Conservation (phyloP, 92 coral and sea anemone species). For the Heliopora coerulea region DNA sequence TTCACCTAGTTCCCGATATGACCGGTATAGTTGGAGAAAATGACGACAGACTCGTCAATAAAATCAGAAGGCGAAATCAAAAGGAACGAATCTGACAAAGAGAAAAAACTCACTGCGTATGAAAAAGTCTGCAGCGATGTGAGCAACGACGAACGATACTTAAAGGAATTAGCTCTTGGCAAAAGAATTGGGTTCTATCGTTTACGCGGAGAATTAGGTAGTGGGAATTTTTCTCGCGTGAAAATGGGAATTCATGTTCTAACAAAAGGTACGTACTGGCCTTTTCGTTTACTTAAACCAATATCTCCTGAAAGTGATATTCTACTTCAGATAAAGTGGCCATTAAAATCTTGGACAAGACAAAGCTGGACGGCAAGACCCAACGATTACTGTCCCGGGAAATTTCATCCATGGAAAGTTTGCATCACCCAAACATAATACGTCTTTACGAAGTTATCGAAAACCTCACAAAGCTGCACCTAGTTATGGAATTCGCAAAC, state of each 20-base stretch:
- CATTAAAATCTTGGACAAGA: slow-evolving; percentile 93
- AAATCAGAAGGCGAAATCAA: slow-evolving; percentile 48
- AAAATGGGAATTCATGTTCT: slow-evolving; percentile 97
- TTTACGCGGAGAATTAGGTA: slow-evolving; percentile 94
- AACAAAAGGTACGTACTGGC: slow-evolving; percentile 72
- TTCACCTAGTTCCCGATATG: slow-evolving; percentile 24
- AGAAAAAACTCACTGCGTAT: slow-evolving; percentile 69
- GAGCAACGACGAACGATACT: slow-evolving; percentile 72
- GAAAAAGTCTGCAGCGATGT: slow-evolving; percentile 81
- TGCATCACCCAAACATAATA: slow-evolving; percentile 93
- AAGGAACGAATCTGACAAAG: slow-evolving; percentile 57
- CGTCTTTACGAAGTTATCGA: slow-evolving; percentile 96
- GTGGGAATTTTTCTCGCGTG: slow-evolving; percentile 98
- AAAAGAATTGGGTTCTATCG: slow-evolving; percentile 98
- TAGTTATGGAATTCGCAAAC: slow-evolving; percentile 93
- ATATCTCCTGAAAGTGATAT: neutral
- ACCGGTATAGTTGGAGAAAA: slow-evolving; percentile 44
- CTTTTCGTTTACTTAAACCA: neutral
- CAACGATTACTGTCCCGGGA: slow-evolving; percentile 91
- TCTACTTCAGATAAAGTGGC: slow-evolving; percentile 92
- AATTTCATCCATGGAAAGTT: slow-evolving; percentile 94
- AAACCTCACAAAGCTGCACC: slow-evolving; percentile 84
- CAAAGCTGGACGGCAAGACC: slow-evolving; percentile 92
- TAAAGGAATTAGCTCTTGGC: slow-evolving; percentile 90
- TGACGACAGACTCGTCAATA: slow-evolving; percentile 90